These are phyloP conservation scores for Zaprionus tsacasi DNA, from an alignment of 1,140 invertebrate genomes.

Conservation along the genomic window DNA sequence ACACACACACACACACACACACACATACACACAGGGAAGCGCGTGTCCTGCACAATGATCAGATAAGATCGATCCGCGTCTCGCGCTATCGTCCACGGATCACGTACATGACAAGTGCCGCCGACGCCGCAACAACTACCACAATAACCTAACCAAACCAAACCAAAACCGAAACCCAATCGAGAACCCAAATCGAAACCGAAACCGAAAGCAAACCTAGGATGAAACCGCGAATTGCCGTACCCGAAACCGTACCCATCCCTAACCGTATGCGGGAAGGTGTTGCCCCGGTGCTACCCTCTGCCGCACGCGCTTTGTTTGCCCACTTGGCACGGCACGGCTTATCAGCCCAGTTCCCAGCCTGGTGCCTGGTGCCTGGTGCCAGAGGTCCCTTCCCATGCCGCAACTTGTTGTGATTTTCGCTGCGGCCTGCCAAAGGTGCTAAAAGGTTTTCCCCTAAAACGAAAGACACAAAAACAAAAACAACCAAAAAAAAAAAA, in stretches of 20 bases:
- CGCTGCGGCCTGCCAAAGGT: conserved; percentile 58
- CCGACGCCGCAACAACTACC: conserved; percentile 51
- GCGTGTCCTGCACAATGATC: conserved; percentile 59
- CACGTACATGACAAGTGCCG: conserved; percentile 66
- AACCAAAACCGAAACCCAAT: conserved; percentile 7
- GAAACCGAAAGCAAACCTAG: conserved; percentile 25
- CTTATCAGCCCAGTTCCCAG: conserved; percentile 46
- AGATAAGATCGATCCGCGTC: conserved; percentile 46
- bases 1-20: conserved; percentile 14
- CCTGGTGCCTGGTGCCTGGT: conserved; percentile 5
- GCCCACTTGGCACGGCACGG: conserved; percentile 32
- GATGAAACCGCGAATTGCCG: conserved; percentile 18
- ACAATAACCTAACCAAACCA: conserved; percentile 28
- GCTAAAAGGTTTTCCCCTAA: conserved; percentile 74
- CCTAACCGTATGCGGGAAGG: conserved; percentile 18
- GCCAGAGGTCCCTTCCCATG: neutral
- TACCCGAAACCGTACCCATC: neutral
- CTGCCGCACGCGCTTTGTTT: conserved; percentile 41
- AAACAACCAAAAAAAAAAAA: conserved; percentile 2
- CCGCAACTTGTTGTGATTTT: conserved; percentile 73
- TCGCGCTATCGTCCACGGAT: conserved; percentile 42
- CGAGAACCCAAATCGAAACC: neutral
- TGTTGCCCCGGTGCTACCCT: conserved; percentile 41
- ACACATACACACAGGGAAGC: conserved; percentile 14
- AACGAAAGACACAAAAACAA: neutral